Evolutionary conservation across 2,113 vertebrate species (phyloP), one percentile per base, ranked within the genome.

Genomic region (Drymodes brunneopygia): DNA sequence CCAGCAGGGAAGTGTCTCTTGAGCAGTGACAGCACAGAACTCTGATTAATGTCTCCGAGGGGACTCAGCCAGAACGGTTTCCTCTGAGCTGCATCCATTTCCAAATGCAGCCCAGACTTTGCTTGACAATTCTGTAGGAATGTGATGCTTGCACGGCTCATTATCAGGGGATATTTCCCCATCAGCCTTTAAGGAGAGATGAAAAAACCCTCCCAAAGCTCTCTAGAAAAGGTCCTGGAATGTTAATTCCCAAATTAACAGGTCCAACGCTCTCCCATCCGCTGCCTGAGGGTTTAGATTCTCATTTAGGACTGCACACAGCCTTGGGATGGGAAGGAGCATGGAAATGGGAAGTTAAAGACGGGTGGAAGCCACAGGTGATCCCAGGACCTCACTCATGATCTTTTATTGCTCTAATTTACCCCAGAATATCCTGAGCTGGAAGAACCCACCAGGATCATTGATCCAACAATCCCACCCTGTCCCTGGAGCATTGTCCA

Each of bases 21-120:
- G 69, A 84, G 86, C 65, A 96, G 11, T 81, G 92, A 92, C 92
- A 94, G 94, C 72, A 40, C 36, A 18, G 61, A 95, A 35, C 48
- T 94, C 77, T 92, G 89, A 91, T 92, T 79, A 92, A 88, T 91
- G 84, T 95, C 94, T 95, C 91, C 64, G 72, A 94, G 92, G 96
- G 67, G 56, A 95, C 83, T 70, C 86, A 81, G 67, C 44, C 77
- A 84, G 86, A 86, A 83, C 23, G 4, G 6, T 56, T 86, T 90
- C n/a, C 72, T 94, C 48, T 40, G 91, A 94, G 86, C 86, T 66
- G 91, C 92, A 86, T 81, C 86, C 38, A n/a, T 86, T 88, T 86
- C 71, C 50, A 50, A 88, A 70, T 31, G 75, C 12, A 86, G 82
- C 67, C 91, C 88, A 92, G 81, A 23, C 27, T 35, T 27, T 28